Evolutionary conservation across 1,140 invertebrate genomes (phyloP).

Genomic region (Drosophila nebulosa): DNA sequence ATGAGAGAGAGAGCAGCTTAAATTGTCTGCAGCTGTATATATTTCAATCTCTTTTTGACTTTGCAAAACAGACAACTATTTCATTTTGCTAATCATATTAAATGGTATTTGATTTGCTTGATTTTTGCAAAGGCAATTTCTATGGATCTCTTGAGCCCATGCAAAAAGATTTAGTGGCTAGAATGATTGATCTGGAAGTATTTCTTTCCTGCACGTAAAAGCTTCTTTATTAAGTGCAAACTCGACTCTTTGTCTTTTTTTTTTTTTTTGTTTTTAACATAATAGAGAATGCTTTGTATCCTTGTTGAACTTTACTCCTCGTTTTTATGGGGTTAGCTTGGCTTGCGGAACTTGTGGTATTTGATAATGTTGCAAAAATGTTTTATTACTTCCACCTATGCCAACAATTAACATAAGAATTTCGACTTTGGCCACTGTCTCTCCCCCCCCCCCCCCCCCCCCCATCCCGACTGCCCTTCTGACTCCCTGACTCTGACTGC

Average conservation of each 20-base stretch:
- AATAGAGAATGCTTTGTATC: neutral
- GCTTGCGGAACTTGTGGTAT: constrained; percentile 39
- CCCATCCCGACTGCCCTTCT: too few relatives aligned
- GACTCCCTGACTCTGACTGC: too few relatives aligned
- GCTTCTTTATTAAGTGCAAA: neutral
- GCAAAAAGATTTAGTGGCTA: neutral
- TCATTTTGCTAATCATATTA: constrained; percentile 12
- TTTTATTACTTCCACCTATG: constrained; percentile 78
- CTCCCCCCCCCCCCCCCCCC: neutral
- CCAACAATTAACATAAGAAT: constrained; percentile 77
- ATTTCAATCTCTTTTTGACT: neutral
- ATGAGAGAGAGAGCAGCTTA: neutral
- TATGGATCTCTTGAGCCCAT: neutral
- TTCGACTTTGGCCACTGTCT: constrained; percentile 8
- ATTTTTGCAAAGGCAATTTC: neutral
- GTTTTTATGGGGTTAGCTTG: neutral
- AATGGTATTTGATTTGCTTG: neutral
- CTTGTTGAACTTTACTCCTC: neutral
- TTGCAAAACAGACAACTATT: constrained; percentile 5
- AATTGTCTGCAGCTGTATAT: neutral
- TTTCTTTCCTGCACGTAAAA: too few relatives aligned
- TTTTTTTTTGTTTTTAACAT: neutral
- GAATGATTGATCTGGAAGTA: too few relatives aligned
- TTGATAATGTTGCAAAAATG: constrained; percentile 73
- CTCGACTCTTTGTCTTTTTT: neutral